A percentile compares a stretch with the other conserved stretches of the same genome.
phyloP scores from a whole-genome alignment of 2,888 invertebrate species.

The Prenolepis imparis region DNA sequence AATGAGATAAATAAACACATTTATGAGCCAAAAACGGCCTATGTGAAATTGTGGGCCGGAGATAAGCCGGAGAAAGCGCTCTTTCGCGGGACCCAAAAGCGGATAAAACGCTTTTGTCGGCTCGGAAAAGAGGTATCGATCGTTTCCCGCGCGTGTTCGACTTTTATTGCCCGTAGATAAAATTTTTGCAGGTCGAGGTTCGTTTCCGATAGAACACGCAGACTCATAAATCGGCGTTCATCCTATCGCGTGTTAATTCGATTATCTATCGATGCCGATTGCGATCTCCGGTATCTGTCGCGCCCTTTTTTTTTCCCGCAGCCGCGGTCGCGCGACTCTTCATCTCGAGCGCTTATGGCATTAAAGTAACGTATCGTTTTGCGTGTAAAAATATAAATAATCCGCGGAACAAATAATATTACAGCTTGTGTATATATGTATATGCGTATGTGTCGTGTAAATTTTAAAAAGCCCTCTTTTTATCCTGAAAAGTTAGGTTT shows the following conservation, averaged over 20 bases:
- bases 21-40: neutral
- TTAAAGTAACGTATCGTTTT: neutral
- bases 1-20: neutral
- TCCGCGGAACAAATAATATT: neutral
- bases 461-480: slow-evolving; percentile 1
- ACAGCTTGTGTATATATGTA: neutral
- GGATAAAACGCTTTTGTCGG: slow-evolving; percentile 30
- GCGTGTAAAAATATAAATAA: neutral
- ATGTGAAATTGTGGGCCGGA: slow-evolving; percentile 13
- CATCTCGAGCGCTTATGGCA: neutral
- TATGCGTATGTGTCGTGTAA: neutral
- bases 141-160: slow-evolving; percentile 33
- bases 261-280: slow-evolving; percentile 40
- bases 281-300: slow-evolving; percentile 1
- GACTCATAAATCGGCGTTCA: slow-evolving; percentile 46
- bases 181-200: slow-evolving; percentile 33
- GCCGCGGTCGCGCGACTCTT: neutral
- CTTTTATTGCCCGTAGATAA: slow-evolving; percentile 55
- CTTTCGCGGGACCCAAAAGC: neutral
- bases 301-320: neutral
- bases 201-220: slow-evolving; percentile 25
- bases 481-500: slow-evolving; percentile 18
- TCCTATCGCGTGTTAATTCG: slow-evolving; percentile 49
- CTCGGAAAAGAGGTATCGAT: slow-evolving; percentile 32
- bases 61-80: neutral